Evolutionary conservation across 2,113 vertebrate genomes (phyloP).

Genomic region (Puntigrus tetrazona): DNA sequence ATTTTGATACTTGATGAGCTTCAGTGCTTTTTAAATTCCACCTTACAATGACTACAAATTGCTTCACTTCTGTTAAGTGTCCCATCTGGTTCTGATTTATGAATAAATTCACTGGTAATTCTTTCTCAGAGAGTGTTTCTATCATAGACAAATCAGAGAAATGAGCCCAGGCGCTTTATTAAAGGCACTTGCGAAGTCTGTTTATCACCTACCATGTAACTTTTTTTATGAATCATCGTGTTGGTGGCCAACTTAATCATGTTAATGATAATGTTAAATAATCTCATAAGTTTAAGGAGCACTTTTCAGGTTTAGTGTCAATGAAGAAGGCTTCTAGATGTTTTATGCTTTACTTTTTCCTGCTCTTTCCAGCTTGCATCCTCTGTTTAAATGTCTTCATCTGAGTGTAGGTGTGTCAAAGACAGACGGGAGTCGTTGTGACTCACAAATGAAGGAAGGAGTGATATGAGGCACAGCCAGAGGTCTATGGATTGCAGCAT

Average conservation of each 20-base stretch:
- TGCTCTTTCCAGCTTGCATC: constrained; percentile 40
- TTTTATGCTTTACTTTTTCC: background rate
- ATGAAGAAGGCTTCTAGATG: background rate
- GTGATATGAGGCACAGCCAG: constrained; percentile 17
- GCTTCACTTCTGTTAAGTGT: background rate
- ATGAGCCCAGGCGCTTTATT: background rate
- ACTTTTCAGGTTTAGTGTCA: background rate
- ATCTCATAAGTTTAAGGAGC: background rate
- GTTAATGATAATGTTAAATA: background rate
- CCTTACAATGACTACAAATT: background rate
- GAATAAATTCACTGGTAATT: background rate
- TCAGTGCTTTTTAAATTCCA: constrained; percentile 8
- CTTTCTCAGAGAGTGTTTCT: background rate
- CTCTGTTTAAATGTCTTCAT: constrained; percentile 3
- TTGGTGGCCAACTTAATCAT: background rate
- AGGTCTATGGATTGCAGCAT: constrained; percentile 27
- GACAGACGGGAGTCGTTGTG: background rate
- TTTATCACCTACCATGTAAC: background rate
- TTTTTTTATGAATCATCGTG: background rate
- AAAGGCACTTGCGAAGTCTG: background rate
- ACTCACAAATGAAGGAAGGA: constrained; percentile 10
- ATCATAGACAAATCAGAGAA: background rate
- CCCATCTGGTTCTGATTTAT: constrained; percentile 3
- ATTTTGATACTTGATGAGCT: background rate
- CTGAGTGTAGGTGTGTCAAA: constrained; percentile 18